phyloP scores from a whole-genome alignment of 2,797 vertebrate species.

The Huso huso region DNA sequence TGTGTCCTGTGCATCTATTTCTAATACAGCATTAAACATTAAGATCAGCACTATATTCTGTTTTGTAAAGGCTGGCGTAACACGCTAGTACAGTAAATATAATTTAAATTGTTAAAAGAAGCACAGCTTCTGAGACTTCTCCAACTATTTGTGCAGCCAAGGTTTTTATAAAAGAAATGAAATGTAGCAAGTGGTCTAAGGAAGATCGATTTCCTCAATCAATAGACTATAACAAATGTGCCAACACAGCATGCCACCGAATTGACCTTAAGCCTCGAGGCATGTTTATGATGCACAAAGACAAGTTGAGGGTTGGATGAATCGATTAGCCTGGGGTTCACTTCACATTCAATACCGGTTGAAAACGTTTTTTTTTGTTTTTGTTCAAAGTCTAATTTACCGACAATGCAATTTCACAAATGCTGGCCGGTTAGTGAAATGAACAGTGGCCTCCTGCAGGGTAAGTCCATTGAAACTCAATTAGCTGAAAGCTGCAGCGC shows the following conservation, averaged over 20 bases:
- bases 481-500: too few species aligned
- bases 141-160: neutral
- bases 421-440: too few species aligned
- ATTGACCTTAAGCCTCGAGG: constrained; percentile 4
- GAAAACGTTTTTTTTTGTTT: constrained; percentile 1
- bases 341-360: neutral
- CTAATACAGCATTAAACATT: too few species aligned
- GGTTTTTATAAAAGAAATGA: neutral
- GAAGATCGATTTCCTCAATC: constrained; percentile 7
- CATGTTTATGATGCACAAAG: neutral
- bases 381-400: constrained; percentile 13
- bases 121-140: neutral
- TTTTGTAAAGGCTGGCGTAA: neutral
- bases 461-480: too few species aligned
- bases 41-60: too few species aligned
- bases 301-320: constrained; percentile 15
- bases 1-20: too few species aligned
- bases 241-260: constrained; percentile 5
- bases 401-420: neutral
- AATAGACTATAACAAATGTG: constrained; percentile 17
- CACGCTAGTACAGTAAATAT: too few species aligned
- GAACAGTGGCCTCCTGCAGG: too few species aligned
- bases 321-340: constrained; percentile 1
- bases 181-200: neutral
- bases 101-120: neutral